Conservation (phyloP, 1,140 invertebrate species). For the Neodiprion lecontei region DNA sequence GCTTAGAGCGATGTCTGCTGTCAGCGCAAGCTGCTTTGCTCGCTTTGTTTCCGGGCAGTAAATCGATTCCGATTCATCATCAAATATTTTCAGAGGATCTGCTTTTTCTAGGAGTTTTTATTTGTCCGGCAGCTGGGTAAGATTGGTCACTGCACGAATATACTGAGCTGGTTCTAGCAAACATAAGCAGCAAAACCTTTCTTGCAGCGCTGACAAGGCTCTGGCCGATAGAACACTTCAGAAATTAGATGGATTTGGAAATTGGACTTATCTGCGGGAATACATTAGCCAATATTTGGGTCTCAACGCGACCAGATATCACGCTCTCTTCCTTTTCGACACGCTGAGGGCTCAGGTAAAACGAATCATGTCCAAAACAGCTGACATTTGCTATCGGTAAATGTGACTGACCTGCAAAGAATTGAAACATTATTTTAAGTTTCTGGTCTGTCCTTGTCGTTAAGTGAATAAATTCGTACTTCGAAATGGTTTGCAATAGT, state of each 20-base stretch:
- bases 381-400: too few species aligned
- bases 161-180: too few species aligned
- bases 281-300: not conserved
- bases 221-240: not conserved
- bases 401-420: too few species aligned
- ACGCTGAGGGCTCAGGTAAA: constrained; percentile 1
- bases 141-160: not conserved
- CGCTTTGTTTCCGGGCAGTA: not conserved
- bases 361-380: too few species aligned
- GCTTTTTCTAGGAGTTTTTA: not conserved
- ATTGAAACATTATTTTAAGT: too few species aligned
- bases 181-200: too few species aligned
- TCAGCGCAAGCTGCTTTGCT: not conserved
- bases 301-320: not conserved
- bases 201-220: not conserved
- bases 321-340: not conserved
- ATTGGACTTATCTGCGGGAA: not conserved
- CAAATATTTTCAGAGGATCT: not conserved
- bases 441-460: too few species aligned
- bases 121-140: not conserved
- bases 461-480: too few species aligned
- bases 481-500: too few species aligned
- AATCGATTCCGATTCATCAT: not conserved
- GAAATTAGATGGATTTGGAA: not conserved
- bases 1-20: not conserved